A percentile compares a stretch with the other conserved stretches of the same genome.
phyloP scores from a whole-genome alignment of 2,797 vertebrate species.

The Neosalanx taihuensis region DNA sequence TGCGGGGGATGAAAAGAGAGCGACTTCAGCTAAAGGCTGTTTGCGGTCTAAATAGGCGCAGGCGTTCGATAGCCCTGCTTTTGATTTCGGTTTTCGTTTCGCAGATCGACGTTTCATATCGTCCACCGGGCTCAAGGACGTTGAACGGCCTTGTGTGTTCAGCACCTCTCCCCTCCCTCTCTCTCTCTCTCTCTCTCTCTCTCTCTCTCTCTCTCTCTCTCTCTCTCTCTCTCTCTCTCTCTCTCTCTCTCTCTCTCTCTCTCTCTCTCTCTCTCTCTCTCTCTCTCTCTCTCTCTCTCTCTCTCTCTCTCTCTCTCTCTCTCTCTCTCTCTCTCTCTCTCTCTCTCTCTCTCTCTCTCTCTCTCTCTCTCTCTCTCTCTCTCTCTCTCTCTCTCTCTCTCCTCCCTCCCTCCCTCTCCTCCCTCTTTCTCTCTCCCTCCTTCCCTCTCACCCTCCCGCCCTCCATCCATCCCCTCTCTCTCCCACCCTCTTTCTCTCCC shows the following conservation, averaged over 20 bases:
- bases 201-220: not conserved
- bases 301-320: conserved; percentile 10
- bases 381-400: not conserved
- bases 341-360: conserved; percentile 3
- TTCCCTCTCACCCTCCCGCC: not conserved
- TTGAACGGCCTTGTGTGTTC: no score
- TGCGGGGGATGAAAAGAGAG: no score
- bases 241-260: not conserved
- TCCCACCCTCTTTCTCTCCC: no score
- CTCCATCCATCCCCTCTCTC: no score
- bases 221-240: not conserved
- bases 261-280: conserved; percentile 1
- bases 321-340: not conserved
- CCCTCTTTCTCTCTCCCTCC: not conserved
- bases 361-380: not conserved
- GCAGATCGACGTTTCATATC: no score
- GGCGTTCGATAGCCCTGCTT: no score
- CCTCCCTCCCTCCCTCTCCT: conserved; percentile 1
- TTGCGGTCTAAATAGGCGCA: no score
- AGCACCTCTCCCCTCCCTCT: not conserved
- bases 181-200: not conserved
- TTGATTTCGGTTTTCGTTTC: no score
- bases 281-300: conserved; percentile 9
- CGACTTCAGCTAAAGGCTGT: no score
- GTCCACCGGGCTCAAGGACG: no score